Evolutionary conservation across 2,113 vertebrate species (phyloP), one percentile per base, ranked within the genome.

Genomic region (Tetrax tetrax): DNA sequence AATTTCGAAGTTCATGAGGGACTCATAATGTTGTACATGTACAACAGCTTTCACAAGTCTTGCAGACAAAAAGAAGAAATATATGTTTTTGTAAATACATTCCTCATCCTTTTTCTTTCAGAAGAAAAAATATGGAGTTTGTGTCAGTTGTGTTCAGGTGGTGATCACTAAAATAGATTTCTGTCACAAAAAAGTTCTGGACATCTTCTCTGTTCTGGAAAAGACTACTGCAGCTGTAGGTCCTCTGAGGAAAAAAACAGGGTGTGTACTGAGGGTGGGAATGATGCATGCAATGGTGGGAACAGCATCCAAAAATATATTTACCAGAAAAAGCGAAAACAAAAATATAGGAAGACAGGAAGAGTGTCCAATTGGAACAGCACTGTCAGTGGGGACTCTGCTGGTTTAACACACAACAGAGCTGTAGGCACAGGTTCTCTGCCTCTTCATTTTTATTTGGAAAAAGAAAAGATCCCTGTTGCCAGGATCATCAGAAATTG

Each of bases 401-500:
- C 37, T 93, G 31, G 33, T 71, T 71, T 88, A 93, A 85, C 24
- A 74, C 6, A 19, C 33, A 92, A 90, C 41, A 72, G 38, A 94
- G 18, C n/a, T 74, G 18, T 70, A 86, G 69, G 56, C 81, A 87
- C 2, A 16, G 54, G 43, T 84, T 71, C 43, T 82, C 69, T 54
- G 15, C 22, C 28, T 95, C 48, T 78, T 76, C 20, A 37, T 81
- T 95, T 95, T 95, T 83, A 74, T 91, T 95, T 92, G 80, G 75
- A 96, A 96, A 96, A 95, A 81, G 74, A 89, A 87, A 93, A 90
- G 74, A 84, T 74, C 57, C 76, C 59, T 11, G 3, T 95, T 96
- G 86, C 90, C 92, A 96, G 84, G 69, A 96, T 94, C 89, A 89
- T 92, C 89, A 95, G 90, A 95, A 69, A 87, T 83, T 95, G 83